Percentiles rank a stretch among this genome's conserved stretches.
Evolutionary conservation across 2,888 invertebrate species (phyloP).

Genomic region (Ormyrus thymus): DNA sequence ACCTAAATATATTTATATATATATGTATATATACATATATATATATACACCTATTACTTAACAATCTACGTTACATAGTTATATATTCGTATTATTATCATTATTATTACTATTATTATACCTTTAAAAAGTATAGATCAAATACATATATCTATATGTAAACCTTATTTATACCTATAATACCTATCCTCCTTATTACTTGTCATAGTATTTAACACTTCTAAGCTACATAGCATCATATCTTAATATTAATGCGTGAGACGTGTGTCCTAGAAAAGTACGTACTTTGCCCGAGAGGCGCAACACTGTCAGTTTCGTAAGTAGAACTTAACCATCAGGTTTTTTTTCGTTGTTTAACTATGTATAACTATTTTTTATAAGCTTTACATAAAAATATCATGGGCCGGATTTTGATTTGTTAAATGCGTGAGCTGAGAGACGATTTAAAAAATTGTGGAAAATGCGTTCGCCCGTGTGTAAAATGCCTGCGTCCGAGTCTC

Average conservation of each 20-base stretch:
- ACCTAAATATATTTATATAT: conserved; percentile 67
- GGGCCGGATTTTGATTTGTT: conserved; percentile 71
- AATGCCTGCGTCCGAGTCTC: too few relatives aligned
- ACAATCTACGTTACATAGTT: conserved; percentile 57
- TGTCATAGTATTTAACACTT: conserved; percentile 73
- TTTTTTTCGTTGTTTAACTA: conserved; percentile 64
- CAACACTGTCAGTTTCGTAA: conserved; percentile 75
- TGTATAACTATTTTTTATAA: conserved; percentile 57
- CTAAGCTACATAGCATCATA: conserved; percentile 71
- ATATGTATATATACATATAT: conserved; percentile 67
- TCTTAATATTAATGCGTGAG: conserved; percentile 74
- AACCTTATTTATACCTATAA: conserved; percentile 67
- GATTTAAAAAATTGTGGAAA: conserved; percentile 34
- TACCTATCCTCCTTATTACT: conserved; percentile 62
- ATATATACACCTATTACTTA: conserved; percentile 68
- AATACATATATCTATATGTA: conserved; percentile 68
- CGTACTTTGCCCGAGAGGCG: conserved; percentile 73
- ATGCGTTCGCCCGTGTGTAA: conserved; percentile 18
- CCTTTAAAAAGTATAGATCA: conserved; percentile 70
- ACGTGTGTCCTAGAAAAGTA: conserved; percentile 74
- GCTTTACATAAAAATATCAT: conserved; percentile 60
- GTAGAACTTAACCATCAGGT: conserved; percentile 72
- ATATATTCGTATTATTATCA: conserved; percentile 59
- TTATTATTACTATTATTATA: conserved; percentile 65
- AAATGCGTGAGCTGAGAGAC: conserved; percentile 53